Base-by-base conservation (phyloP, 2,113 vertebrate genomes). In the Tiliqua scincoides region DNA sequence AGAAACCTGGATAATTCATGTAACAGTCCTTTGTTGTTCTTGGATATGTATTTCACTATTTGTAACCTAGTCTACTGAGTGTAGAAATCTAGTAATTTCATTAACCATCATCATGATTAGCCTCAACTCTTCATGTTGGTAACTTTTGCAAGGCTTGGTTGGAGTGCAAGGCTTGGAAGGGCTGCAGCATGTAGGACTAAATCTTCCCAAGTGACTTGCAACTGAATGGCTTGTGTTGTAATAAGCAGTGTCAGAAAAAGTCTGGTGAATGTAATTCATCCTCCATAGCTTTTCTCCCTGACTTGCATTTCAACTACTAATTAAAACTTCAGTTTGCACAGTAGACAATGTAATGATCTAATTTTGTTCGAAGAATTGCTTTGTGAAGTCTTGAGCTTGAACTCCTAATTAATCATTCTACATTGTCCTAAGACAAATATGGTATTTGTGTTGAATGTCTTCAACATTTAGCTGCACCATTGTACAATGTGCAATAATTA, bases 391-490 rank as follows among this genome's bases (percentile, higher is more conserved):
- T 89, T 93, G 77, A 86, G 78, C 89, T 94, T 96, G 89, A 94
- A 93, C 91, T 97, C 89, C 89, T 96, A 95, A 97, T 96, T 96
- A 96, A 96, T 97, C 94, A 91, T 94, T 90, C 93, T 94, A 65
- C 65, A 14, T 91, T 96, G 95, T 92, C 91, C 82, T 90, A 88
- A 94, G 94, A 93, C 84, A 96, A 96, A 90, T 96, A 94, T 91
- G 95, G 94, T 94, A 92, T 97, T 96, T 95, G 89, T 95, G 88
- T 93, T 94, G 86, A 92, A 89, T 68, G 88, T 81, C 78, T 94
- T 93, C 84, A 93, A 91, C 92, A 94, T 94, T 96, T 95, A 95
- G 90, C 93, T 95, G 85, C 92, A 90, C 92, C 95, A 91, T 96
- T 95, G 92, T 92, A 91, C 92, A 93, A 91, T 87, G 89, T 90